Evolutionary conservation across 2,888 invertebrate genomes (phyloP).

Genomic region (Trachelus iudaicus): DNA sequence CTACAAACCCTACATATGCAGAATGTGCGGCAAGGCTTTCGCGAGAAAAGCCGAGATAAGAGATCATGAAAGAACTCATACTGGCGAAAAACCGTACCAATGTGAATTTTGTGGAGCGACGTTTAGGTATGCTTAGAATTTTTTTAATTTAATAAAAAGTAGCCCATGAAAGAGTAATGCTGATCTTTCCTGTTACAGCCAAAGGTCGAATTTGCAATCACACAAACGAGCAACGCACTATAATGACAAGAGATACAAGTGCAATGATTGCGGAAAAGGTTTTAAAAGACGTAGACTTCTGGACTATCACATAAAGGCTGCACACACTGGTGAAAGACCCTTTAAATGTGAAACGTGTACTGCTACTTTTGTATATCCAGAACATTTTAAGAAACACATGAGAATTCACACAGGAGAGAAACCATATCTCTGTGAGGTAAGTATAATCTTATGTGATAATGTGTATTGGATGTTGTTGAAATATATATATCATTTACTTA

Average conservation of each 20-base stretch:
- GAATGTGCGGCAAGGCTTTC: conserved; percentile 79
- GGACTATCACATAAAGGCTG: conserved; percentile 84
- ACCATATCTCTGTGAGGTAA: conserved; percentile 78
- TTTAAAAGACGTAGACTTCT: conserved; percentile 77
- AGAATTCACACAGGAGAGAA: conserved; percentile 83
- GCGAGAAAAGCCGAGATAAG: conserved; percentile 80
- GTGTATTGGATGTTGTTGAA: no score
- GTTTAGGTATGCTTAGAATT: conserved; percentile 67
- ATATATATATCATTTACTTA: conserved; percentile 13
- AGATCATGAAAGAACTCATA: conserved; percentile 86
- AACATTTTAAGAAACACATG: conserved; percentile 84
- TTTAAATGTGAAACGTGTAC: conserved; percentile 78
- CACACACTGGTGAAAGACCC: conserved; percentile 84
- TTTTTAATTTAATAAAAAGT: not conserved
- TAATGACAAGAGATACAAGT: conserved; percentile 79
- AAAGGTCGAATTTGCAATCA: conserved; percentile 83
- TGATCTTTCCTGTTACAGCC: conserved; percentile 65
- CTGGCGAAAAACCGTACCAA: conserved; percentile 82
- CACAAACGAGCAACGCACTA: conserved; percentile 84
- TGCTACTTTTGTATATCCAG: conserved; percentile 86
- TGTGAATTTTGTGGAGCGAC: conserved; percentile 83
- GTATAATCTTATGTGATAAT: not conserved
- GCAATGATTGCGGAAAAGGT: conserved; percentile 77
- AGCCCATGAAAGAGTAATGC: not conserved
- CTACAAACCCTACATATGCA: conserved; percentile 77